Evolutionary conservation across 2,888 invertebrate species (phyloP).

Genomic region (Gnatocerus cornutus): DNA sequence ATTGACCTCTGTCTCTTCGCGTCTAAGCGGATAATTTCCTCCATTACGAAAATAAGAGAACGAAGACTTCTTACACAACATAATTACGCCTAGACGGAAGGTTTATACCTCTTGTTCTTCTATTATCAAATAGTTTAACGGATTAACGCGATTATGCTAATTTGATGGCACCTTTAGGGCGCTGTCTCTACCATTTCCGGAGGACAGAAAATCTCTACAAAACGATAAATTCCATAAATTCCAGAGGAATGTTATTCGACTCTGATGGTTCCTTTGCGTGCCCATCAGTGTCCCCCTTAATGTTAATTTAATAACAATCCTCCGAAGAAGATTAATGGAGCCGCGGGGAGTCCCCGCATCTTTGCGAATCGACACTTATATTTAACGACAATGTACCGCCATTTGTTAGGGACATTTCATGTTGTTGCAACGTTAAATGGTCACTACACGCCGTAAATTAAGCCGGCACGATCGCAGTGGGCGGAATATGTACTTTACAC

Average conservation of each 20-base stretch:
- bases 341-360: conserved; percentile 14
- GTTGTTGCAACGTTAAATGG: conserved; percentile 42
- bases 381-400: conserved; percentile 21
- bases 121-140: conserved; percentile 17
- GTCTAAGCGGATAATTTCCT: too few species aligned
- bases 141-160: conserved; percentile 18
- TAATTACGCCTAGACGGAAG: conserved; percentile 14
- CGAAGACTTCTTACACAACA: conserved; percentile 19
- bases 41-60: conserved; percentile 7
- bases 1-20: too few species aligned
- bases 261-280: background rate
- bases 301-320: conserved; percentile 23
- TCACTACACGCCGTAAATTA: conserved; percentile 38
- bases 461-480: conserved; percentile 27
- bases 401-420: conserved; percentile 34
- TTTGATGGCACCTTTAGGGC: conserved; percentile 1
- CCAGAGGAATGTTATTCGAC: background rate
- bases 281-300: conserved; percentile 3
- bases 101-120: conserved; percentile 18
- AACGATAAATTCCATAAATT: background rate
- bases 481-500: conserved; percentile 42
- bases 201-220: background rate
- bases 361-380: conserved; percentile 28
- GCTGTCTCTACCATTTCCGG: conserved; percentile 1
- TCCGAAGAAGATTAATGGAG: conserved; percentile 15